phyloP scores from a whole-genome alignment of 2,113 vertebrate genomes.

The Aplodontia rufa region DNA sequence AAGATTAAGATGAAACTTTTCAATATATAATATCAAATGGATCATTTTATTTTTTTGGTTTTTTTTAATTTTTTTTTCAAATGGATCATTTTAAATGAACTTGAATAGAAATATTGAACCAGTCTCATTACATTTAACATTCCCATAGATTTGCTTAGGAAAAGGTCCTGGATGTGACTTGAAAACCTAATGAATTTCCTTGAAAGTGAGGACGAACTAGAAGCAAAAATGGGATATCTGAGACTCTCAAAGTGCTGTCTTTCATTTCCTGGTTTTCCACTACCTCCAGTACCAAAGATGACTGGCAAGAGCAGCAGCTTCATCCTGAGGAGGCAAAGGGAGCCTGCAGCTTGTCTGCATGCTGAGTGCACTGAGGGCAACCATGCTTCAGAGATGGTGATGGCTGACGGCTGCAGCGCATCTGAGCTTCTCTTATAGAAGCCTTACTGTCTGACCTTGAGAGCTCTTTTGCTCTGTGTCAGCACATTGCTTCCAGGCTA shows the following conservation, averaged over 20 bases:
- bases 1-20: constrained; percentile 11
- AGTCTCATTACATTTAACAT: background rate
- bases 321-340: background rate
- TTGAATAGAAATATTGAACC: background rate
- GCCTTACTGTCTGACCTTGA: background rate
- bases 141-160: background rate
- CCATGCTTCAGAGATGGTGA: background rate
- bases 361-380: background rate
- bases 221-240: background rate
- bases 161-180: background rate
- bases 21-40: background rate
- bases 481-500: background rate
- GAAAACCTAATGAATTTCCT: background rate
- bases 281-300: background rate
- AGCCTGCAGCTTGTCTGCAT: background rate
- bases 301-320: background rate
- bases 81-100: background rate
- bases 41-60: too few species aligned
- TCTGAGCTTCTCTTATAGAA: background rate
- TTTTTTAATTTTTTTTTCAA: too few species aligned
- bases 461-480: background rate
- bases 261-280: background rate
- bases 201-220: background rate
- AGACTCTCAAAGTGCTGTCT: background rate
- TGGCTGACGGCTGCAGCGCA: background rate